Conservation (phyloP, 1,140 invertebrate species). For the Calliphora vicina region DNA sequence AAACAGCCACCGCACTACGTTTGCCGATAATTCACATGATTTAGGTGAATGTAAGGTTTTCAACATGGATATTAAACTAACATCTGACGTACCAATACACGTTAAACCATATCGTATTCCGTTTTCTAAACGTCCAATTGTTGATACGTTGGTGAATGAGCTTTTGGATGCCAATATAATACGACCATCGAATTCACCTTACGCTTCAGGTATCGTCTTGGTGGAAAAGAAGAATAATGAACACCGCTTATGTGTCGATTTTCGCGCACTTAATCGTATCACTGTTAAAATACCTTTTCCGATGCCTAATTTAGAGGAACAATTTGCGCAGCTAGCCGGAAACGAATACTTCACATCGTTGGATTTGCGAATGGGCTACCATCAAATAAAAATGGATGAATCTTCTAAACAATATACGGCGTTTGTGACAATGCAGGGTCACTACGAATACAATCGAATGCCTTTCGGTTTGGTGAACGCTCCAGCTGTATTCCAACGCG, state of each 20-base stretch:
- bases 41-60: constrained; percentile 25
- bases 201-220: constrained; percentile 45
- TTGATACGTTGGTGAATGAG: constrained; percentile 46
- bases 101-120: constrained; percentile 46
- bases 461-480: constrained; percentile 48
- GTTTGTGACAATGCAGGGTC: constrained; percentile 53
- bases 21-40: neutral
- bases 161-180: constrained; percentile 41
- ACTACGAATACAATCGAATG: constrained; percentile 48
- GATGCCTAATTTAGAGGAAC: constrained; percentile 64
- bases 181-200: constrained; percentile 44
- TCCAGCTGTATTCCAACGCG: constrained; percentile 62
- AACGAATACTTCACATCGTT: constrained; percentile 61
- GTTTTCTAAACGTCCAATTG: constrained; percentile 43
- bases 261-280: constrained; percentile 54
- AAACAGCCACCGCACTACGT: neutral
- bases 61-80: constrained; percentile 41
- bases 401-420: constrained; percentile 61
- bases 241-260: constrained; percentile 44
- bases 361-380: constrained; percentile 65
- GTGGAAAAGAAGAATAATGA: constrained; percentile 49
- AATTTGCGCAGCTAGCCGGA: constrained; percentile 59
- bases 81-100: constrained; percentile 27
- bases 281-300: constrained; percentile 65
- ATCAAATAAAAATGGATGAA: constrained; percentile 63